A percentile compares a stretch with the other conserved stretches of the same genome.
phyloP scores from a whole-genome alignment of 1,140 invertebrate species.

The Brachionus sp. region DNA sequence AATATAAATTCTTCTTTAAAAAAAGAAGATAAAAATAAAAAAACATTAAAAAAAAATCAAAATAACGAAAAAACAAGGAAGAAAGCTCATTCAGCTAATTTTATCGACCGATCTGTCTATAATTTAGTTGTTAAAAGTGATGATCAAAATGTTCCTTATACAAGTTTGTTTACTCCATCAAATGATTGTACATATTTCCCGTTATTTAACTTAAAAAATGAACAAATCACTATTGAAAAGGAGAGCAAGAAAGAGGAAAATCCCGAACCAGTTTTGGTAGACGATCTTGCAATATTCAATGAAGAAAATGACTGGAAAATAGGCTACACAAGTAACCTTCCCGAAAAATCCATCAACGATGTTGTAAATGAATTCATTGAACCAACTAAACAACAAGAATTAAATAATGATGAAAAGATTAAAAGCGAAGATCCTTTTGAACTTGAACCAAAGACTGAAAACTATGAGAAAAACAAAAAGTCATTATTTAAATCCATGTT shows the following conservation, averaged over 20 bases:
- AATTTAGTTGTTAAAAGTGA: not conserved
- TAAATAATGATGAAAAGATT: not conserved
- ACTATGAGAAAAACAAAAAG: not conserved
- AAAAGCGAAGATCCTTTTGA: not conserved
- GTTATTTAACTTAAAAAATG: not conserved
- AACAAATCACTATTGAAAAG: not conserved
- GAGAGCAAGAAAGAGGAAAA: not conserved
- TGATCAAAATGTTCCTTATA: not conserved
- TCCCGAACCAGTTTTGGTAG: too few species aligned
- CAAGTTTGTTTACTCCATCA: not conserved
- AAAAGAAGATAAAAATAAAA: not conserved
- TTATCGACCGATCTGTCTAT: not conserved
- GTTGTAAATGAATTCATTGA: not conserved
- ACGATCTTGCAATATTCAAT: not conserved
- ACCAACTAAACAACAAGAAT: not conserved
- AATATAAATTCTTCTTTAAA: not conserved
- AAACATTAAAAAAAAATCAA: too few species aligned
- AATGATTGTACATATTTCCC: slow-evolving; percentile 31
- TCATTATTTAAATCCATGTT: not conserved
- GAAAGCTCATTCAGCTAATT: not conserved
- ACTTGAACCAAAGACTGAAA: not conserved
- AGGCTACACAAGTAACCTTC: not conserved
- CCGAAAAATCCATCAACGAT: not conserved
- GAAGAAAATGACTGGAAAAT: not conserved
- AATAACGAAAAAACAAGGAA: not conserved